A percentile compares a stretch with the other conserved stretches of the same genome.
phyloP scores from a whole-genome alignment of 2,113 vertebrate species.

The Salvelinus fontinalis region DNA sequence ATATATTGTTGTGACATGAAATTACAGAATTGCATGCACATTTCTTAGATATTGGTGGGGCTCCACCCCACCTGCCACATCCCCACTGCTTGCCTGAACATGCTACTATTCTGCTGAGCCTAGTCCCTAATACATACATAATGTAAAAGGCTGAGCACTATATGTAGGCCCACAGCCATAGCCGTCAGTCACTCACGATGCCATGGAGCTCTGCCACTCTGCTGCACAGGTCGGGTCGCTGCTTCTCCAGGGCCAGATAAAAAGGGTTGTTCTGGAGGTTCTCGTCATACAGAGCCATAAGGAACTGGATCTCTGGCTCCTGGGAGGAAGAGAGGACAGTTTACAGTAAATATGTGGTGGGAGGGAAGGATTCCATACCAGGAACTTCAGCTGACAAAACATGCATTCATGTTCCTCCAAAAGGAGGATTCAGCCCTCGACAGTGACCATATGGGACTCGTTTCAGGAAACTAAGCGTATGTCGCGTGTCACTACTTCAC shows the following conservation, averaged over 20 bases:
- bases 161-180: not conserved
- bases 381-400: not conserved
- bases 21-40: too few species aligned
- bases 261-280: constrained; percentile 94
- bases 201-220: constrained; percentile 87
- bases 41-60: too few species aligned
- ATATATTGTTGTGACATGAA: too few species aligned
- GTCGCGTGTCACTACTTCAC: too few species aligned
- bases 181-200: constrained; percentile 78
- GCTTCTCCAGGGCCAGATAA: constrained; percentile 89
- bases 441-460: not conserved
- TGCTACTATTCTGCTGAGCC: too few species aligned
- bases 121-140: not conserved
- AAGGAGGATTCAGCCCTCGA: not conserved
- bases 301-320: constrained; percentile 70
- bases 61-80: too few species aligned
- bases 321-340: constrained; percentile 23
- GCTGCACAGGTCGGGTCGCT: constrained; percentile 84
- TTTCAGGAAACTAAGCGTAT: too few species aligned
- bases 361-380: not conserved
- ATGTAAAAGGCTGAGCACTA: not conserved
- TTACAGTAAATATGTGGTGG: not conserved
- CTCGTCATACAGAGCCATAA: constrained; percentile 98
- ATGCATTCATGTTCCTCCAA: too few species aligned
- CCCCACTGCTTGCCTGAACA: too few species aligned